Base-by-base conservation (phyloP, 2,888 invertebrate genomes). In the Sialis fuliginosa region DNA sequence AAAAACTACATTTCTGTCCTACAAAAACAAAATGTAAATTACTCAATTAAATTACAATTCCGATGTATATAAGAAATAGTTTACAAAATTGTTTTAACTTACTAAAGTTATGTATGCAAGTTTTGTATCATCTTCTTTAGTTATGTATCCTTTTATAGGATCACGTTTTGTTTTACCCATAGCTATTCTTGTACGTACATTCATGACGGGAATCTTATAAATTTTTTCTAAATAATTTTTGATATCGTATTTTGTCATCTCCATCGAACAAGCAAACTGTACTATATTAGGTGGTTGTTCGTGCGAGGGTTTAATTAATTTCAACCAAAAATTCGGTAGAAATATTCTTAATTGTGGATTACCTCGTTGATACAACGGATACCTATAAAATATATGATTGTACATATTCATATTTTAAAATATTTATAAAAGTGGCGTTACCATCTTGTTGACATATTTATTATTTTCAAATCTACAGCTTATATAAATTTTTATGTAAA, bases 311-410 rank as follows among this genome's bases (percentile, higher is more conserved):
- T 78, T 73, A 1, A 96, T 75, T 12, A 96, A 58, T 68, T 95
- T 96, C 81, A 98, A 79, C 91, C 92, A 97, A 67, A 97, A 97
- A 63, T 96, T 91, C 1, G 97, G 96, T 33, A 98, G 67, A 64
- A 91, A 93, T 7, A 96, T 74, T 49, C 96, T 70, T 33, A 90
- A 67, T 60, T 96, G 96, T n/a, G 97, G 96, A 63, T 89, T 88
- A 9, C 96, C 96, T 62, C 75, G 78, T 64, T 85, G 84, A 65
- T 88, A 95, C 34, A 92, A 59, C 2, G 93, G 95, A 68, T 95
- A 95, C 79, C 88, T 86, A 56, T 42, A 68, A 31, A 33, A 47
- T 33, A 47, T 39, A 39, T 46, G 44, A 53, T 39, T 31, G 2
- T 42, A 13, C 12, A 42, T 30, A 6, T 6, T 37, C 6, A 10